These are phyloP conservation scores for Campylorhamphus procurvoides DNA, from an alignment of 2,113 vertebrate species.

Conservation along the genomic window DNA sequence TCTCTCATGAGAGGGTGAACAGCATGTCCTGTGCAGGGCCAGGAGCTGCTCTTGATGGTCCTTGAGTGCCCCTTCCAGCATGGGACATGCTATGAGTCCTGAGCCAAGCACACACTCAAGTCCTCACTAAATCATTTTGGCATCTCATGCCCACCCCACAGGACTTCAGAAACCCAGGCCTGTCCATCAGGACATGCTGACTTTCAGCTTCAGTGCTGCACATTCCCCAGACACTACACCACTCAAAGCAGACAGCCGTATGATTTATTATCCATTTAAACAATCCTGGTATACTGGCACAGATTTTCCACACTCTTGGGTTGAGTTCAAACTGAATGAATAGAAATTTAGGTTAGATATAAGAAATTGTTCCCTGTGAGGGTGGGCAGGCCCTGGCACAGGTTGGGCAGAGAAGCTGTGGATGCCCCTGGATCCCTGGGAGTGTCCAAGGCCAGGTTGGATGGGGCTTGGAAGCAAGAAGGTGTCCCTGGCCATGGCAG, in stretches of 20 bases:
- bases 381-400: neutral
- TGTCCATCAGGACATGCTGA: rapidly evolving
- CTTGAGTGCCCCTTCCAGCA: neutral
- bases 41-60: neutral
- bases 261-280: neutral
- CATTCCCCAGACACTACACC: neutral
- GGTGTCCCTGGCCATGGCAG: neutral
- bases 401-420: neutral
- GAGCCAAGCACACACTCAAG: neutral
- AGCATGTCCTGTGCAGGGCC: neutral
- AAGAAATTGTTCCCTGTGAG: neutral
- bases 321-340: neutral
- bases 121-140: neutral
- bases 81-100: neutral
- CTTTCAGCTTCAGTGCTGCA: neutral
- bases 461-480: neutral
- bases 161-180: neutral
- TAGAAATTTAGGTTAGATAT: neutral
- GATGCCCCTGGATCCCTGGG: neutral
- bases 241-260: rapidly evolving
- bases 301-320: neutral
- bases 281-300: rapidly evolving
- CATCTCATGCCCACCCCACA: rapidly evolving
- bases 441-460: neutral
- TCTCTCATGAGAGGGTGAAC: neutral